These are phyloP conservation scores for Periphyllus acericola DNA, from an alignment of 2,888 invertebrate species.

Conservation along the genomic window DNA sequence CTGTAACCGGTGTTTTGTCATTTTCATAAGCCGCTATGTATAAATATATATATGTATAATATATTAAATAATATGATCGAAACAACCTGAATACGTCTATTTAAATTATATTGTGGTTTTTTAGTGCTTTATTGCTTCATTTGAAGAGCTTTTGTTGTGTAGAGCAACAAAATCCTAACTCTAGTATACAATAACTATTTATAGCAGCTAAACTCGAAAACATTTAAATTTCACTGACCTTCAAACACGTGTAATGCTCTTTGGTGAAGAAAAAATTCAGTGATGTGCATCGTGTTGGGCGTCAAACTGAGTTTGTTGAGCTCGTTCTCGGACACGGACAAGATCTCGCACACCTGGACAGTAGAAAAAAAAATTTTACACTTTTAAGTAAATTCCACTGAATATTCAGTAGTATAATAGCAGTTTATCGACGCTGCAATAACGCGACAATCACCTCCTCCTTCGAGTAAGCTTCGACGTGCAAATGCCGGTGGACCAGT, in stretches of 20 bases:
- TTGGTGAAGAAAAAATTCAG: constrained; percentile 81
- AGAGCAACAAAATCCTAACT: no score
- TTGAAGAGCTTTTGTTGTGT: no score
- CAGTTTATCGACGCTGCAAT: background rate
- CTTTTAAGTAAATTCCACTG: no score
- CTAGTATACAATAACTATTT: no score
- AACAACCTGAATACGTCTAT: no score
- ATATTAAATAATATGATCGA: no score
- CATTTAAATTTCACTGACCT: constrained; percentile 68
- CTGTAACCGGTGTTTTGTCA: no score
- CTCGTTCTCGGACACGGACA: constrained; percentile 73
- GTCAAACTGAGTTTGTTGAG: constrained; percentile 76
- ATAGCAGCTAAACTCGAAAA: background rate
- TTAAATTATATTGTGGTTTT: no score
- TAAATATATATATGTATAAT: no score
- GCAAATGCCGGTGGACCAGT: constrained; percentile 75
- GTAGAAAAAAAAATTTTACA: constrained; percentile 28
- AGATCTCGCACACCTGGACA: constrained; percentile 69
- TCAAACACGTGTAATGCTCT: constrained; percentile 90
- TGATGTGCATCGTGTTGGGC: constrained; percentile 73
- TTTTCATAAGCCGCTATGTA: no score
- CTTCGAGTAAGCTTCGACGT: constrained; percentile 76
- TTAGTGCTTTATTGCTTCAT: no score
- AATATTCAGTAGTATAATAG: background rate
- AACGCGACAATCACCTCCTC: constrained; percentile 71